Conservation (phyloP, 2,797 vertebrate genomes). For the Poeciliopsis turneri region DNA sequence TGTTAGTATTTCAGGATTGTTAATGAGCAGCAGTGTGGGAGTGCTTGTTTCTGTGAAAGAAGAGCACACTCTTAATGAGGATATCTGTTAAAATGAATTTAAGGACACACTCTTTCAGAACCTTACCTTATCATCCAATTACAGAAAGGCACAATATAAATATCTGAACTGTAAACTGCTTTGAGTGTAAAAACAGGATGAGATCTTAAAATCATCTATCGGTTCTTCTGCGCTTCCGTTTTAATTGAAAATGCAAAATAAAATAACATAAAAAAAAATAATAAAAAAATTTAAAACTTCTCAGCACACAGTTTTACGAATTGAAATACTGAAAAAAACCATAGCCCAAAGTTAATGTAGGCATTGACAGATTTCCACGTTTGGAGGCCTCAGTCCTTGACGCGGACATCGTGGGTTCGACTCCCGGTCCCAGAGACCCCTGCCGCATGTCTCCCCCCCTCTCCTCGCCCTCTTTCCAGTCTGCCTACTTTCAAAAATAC, state of each 20-base stretch:
- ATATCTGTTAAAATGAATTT: slow-evolving; percentile 25
- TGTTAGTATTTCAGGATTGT: slow-evolving; percentile 10
- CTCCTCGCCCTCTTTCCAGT: no score
- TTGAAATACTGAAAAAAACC: neutral
- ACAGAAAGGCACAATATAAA: neutral
- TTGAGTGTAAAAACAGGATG: neutral
- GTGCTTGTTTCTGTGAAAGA: slow-evolving; percentile 32
- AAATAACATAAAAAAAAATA: no score
- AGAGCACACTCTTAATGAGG: slow-evolving; percentile 1
- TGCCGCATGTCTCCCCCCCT: no score
- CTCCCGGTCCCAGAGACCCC: no score
- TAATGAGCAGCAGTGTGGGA: slow-evolving; percentile 31
- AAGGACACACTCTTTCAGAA: slow-evolving; percentile 17
- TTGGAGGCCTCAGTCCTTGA: no score
- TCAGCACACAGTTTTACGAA: neutral
- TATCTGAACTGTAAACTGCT: neutral
- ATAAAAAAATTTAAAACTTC: neutral
- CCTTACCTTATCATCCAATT: neutral
- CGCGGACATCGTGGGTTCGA: no score
- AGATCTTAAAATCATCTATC: neutral
- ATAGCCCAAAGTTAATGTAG: neutral
- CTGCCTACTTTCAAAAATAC: no score
- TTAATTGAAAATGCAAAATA: neutral
- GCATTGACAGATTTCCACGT: neutral
- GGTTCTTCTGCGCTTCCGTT: neutral